Conservation (phyloP, 2,113 vertebrate species). For the Bos indicus region DNA sequence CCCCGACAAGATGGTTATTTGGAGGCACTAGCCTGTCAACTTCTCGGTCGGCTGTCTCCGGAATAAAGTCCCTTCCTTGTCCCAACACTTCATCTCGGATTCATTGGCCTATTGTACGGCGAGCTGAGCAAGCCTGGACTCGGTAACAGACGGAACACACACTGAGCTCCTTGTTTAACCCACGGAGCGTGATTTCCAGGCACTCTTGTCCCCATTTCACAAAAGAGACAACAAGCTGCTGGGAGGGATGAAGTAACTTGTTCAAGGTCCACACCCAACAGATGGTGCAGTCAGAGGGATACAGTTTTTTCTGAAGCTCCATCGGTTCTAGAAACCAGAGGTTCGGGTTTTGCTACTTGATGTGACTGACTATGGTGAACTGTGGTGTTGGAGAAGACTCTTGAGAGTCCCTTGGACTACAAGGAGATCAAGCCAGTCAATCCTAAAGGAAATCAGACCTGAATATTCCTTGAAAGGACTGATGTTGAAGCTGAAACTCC, state of each 20-base stretch:
- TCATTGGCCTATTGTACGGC: not conserved
- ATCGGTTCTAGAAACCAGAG: not conserved
- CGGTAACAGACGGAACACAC: accelerated
- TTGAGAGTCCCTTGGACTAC: not conserved
- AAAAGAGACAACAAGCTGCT: not conserved
- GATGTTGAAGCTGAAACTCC: not conserved
- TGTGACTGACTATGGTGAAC: not conserved
- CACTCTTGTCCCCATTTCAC: not conserved
- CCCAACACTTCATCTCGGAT: not conserved
- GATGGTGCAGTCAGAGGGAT: accelerated
- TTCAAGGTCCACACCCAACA: not conserved
- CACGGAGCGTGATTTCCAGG: not conserved
- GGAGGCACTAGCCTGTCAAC: not conserved
- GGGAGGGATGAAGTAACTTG: too few relatives aligned
- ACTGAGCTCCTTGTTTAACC: accelerated
- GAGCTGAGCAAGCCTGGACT: not conserved
- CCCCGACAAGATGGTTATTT: not conserved
- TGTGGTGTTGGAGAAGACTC: not conserved
- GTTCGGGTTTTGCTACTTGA: not conserved
- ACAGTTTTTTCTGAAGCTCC: not conserved
- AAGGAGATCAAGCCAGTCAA: not conserved
- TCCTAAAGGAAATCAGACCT: not conserved
- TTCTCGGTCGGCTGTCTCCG: not conserved
- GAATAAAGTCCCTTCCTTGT: not conserved
- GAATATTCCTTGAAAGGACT: not conserved